Evolutionary conservation across 2,797 vertebrate species (phyloP).

Genomic region (Pteropus rufus): DNA sequence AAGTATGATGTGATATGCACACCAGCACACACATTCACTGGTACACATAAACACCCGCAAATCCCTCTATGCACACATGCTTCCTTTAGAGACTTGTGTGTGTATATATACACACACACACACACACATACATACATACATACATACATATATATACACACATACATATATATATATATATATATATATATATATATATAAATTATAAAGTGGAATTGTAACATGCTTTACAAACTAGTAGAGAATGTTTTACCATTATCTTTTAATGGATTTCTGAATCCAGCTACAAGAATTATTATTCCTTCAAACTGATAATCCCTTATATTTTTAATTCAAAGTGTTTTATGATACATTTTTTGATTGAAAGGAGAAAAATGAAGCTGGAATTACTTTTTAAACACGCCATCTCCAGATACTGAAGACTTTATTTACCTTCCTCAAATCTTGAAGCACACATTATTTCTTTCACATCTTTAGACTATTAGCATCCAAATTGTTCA

Average conservation of each 20-base stretch:
- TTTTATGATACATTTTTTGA: background rate
- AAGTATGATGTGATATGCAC: background rate
- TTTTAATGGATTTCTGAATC: conserved; percentile 15
- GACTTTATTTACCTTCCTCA: conserved; percentile 24
- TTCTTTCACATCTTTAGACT: conserved; percentile 11
- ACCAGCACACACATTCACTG: background rate
- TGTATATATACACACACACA: too few relatives aligned
- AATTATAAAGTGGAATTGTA: background rate
- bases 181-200: too few relatives aligned
- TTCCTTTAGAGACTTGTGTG: background rate
- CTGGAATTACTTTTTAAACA: conserved; percentile 9
- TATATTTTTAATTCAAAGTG: background rate
- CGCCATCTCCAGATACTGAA: background rate
- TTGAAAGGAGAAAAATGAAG: background rate
- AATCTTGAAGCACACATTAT: background rate
- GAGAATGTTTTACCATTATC: background rate
- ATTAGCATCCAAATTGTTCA: conserved; percentile 18
- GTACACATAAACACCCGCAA: background rate
- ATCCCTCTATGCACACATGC: background rate
- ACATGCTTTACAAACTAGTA: background rate
- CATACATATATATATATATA: too few relatives aligned
- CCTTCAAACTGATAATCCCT: background rate
- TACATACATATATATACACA: too few relatives aligned
- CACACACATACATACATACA: too few relatives aligned
- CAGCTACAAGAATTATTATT: background rate